phyloP scores from a whole-genome alignment of 2,888 invertebrate species.

The Limnephilus auricula region DNA sequence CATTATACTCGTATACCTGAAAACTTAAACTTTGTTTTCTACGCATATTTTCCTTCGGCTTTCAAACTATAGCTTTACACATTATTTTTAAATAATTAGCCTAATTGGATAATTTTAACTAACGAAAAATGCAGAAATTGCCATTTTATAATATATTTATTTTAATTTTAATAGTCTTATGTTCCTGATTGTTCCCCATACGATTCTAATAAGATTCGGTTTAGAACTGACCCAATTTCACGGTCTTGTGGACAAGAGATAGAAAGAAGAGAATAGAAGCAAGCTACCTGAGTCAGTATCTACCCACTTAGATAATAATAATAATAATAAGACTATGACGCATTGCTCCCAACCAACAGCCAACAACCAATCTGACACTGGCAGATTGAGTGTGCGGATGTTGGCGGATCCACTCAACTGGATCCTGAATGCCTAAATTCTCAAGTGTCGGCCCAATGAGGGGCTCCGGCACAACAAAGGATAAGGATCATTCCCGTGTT shows the following conservation, averaged over 20 bases:
- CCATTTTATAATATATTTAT: too few relatives aligned
- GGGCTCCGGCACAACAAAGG: conserved; percentile 51
- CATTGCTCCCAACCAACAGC: background rate
- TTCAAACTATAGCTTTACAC: too few relatives aligned
- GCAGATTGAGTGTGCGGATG: conserved; percentile 49
- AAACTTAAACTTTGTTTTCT: too few relatives aligned
- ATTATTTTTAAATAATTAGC: too few relatives aligned
- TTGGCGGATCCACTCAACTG: conserved; percentile 43
- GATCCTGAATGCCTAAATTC: conserved; percentile 49
- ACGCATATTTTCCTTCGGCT: too few relatives aligned
- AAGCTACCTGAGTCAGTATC: background rate
- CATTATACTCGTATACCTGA: too few relatives aligned
- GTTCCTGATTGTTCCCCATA: background rate
- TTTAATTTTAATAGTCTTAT: too few relatives aligned
- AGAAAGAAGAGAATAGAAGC: background rate
- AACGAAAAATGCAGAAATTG: too few relatives aligned
- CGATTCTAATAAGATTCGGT: too few relatives aligned
- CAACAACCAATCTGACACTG: conserved; percentile 38
- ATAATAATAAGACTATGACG: conserved; percentile 26
- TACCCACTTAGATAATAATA: background rate
- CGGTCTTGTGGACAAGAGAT: background rate
- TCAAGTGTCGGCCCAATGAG: conserved; percentile 42
- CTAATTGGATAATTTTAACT: too few relatives aligned
- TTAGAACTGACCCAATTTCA: background rate
- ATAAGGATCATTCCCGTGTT: conserved; percentile 35